Evolutionary conservation across 2,797 vertebrate species (phyloP), one percentile per base, ranked within the genome.

Genomic region (Acrocephalus scirpaceus): DNA sequence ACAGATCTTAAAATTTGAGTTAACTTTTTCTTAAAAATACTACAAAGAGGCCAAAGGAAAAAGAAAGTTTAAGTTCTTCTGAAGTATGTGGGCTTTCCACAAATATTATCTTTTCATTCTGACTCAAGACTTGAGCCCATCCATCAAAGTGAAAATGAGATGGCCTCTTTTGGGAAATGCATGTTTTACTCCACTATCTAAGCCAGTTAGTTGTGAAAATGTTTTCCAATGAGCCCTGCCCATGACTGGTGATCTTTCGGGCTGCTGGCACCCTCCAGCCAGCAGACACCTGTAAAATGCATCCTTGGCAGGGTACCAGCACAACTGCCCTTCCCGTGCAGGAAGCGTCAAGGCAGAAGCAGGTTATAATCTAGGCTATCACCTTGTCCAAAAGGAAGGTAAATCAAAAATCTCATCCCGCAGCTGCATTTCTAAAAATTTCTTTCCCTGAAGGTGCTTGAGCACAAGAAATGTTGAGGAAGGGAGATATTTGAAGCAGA

Each of bases 1-100:
- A 56, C 45, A 57, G 78, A 84, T 94, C 90, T 93, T 94, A 76
- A 92, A 94, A 88, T 93, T 60, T 45, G 67, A 93, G 75, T 93
- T 69, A 88, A 60, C 44, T 66, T 94, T 62, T 95, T 90, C 86
- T 86, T 81, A 30, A 84, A 86, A 78, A 81, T 81, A 72, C 66
- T 91, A 48, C 40, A 53, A 90, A 91, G 38, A 81, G 9, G 54
- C 51, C 72, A 73, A 81, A 53, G 45, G 70, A 70, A 88, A 86
- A 86, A 72, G 4, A 53, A 38, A 25, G 30, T 88, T 53, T 76
- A 48, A 34, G 7, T 88, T 92, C 62, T 84, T 91, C 51, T 87
- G 32, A 86, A 88, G 69, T 70, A 48, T 50, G 65, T 84, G 47
- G 44, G 62, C 62, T 90, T 92, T 83, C 47, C 50, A 72, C 18